phyloP scores from a whole-genome alignment of 2,888 invertebrate species.

The Gandaritis pyraliata region DNA sequence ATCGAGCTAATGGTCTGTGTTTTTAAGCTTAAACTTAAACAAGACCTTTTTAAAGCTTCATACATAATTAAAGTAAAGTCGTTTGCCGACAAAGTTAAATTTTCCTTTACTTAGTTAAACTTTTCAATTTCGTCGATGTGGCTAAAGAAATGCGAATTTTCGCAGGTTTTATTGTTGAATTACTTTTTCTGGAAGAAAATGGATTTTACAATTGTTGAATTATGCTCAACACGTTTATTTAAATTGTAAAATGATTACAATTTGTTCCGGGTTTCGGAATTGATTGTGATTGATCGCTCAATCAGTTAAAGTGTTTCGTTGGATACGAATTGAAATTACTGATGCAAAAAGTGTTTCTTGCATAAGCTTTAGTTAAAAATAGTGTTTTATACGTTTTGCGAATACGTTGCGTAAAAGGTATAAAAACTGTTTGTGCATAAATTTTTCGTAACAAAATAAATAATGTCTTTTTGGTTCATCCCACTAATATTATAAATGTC shows the following conservation, averaged over 20 bases:
- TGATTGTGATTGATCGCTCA: not conserved
- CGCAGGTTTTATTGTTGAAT: conserved; percentile 17
- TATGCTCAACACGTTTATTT: conserved; percentile 10
- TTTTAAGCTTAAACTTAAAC: conserved; percentile 14
- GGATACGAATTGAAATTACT: not conserved
- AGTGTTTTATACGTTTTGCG: too few species aligned
- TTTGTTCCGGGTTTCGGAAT: not conserved
- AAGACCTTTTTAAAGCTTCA: conserved; percentile 21
- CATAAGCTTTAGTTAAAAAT: too few species aligned
- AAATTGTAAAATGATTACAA: conserved; percentile 10
- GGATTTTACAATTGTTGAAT: conserved; percentile 5
- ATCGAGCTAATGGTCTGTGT: not conserved
- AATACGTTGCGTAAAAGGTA: too few species aligned
- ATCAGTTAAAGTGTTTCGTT: conserved; percentile 1
- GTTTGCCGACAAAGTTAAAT: conserved; percentile 13
- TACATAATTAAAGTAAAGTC: conserved; percentile 36
- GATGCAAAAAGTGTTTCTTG: too few species aligned
- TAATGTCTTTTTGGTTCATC: too few species aligned
- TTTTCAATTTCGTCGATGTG: conserved; percentile 30
- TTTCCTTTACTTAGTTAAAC: conserved; percentile 23
- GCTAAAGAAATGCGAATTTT: conserved; percentile 13
- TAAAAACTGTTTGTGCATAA: too few species aligned
- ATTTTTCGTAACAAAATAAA: too few species aligned
- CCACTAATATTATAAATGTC: too few species aligned
- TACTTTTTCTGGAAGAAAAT: conserved; percentile 4